Evolutionary conservation across 2,113 vertebrate genomes (phyloP).

Genomic region (Amblyopsis rosae): DNA sequence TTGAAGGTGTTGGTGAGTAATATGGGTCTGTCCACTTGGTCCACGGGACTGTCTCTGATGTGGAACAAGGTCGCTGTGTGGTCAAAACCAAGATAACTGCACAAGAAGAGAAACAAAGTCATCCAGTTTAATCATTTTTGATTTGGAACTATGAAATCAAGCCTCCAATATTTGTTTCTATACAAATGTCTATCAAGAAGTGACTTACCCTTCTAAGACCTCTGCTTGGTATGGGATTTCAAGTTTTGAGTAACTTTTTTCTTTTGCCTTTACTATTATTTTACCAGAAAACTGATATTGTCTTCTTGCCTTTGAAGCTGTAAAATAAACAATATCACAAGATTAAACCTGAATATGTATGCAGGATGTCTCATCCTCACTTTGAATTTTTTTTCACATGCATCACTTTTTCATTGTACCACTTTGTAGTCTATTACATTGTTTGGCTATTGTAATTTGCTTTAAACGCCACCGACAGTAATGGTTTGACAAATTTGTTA

Average conservation of each 20-base stretch:
- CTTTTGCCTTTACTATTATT: slow-evolving; percentile 98
- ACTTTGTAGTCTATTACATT: background rate
- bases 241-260: slow-evolving; percentile 98
- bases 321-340: slow-evolving; percentile 2
- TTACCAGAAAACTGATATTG: slow-evolving; percentile 92
- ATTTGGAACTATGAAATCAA: background rate
- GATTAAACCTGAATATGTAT: background rate
- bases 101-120: slow-evolving; percentile 5
- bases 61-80: slow-evolving; percentile 95
- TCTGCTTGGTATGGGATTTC: slow-evolving; percentile 99
- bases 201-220: slow-evolving; percentile 93
- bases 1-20: slow-evolving; percentile 93
- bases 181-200: background rate
- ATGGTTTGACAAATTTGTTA: background rate
- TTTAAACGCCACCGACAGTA: background rate
- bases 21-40: slow-evolving; percentile 88
- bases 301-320: slow-evolving; percentile 95
- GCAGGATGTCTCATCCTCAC: background rate
- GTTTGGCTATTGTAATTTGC: background rate
- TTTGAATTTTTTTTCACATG: too few species aligned
- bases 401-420: background rate
- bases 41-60: slow-evolving; percentile 91
- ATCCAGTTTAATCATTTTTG: background rate
- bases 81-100: slow-evolving; percentile 91
- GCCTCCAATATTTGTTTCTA: background rate